Base-by-base conservation (phyloP, 2,888 invertebrate species). In the Aelia acuminata region DNA sequence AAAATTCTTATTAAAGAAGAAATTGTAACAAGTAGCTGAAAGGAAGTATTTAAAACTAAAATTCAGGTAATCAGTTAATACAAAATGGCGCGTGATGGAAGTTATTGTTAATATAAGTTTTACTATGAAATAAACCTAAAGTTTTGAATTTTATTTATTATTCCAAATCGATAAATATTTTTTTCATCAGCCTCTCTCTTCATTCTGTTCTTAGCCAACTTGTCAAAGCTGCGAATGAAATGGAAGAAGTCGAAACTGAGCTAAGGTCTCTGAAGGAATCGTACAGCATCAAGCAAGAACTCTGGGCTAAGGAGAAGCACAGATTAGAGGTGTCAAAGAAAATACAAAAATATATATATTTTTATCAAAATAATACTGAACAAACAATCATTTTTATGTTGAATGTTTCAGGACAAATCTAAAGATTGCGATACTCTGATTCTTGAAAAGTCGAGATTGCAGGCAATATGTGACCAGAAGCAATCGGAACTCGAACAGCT, bases 271-370 rank as follows among this genome's bases (percentile, higher is more conserved):
- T 95, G 1, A 94, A 95, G 91, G 95, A 95, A 53, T 94, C 94
- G 20, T 94, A 94, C 91, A 95, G 95, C 90, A 92, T 92, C 15
- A 94, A 96, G 90, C 95, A 95, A 90, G 94, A 95, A 89, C 93
- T 93, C n/a, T 96, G 96, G 95, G 93, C 94, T 53, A 95, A 95
- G 92, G 96, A 96, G 91, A 96, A 95, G 92, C 92, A 94, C 75
- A 94, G 94, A 90, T 91, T 96, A 89, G 95, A 96, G 93, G 96
- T 95, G 92, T 90, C 85, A 87, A 70, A 80, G 88, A 11, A 49
- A 3, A n/a, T 39, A 3, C n/a, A 1, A n/a, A 22, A 43, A n/a
- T 20, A 39, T 39, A 43, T 80, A n/a, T 43, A 3, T 47, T 80
- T 22, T 1, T 3, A 39, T 53, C 22, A 43, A 43, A 3, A 39